A percentile compares a stretch with the other conserved stretches of the same genome.
Conservation (phyloP, 2,113 vertebrate genomes). For the Coryphaenoides rupestris region DNA sequence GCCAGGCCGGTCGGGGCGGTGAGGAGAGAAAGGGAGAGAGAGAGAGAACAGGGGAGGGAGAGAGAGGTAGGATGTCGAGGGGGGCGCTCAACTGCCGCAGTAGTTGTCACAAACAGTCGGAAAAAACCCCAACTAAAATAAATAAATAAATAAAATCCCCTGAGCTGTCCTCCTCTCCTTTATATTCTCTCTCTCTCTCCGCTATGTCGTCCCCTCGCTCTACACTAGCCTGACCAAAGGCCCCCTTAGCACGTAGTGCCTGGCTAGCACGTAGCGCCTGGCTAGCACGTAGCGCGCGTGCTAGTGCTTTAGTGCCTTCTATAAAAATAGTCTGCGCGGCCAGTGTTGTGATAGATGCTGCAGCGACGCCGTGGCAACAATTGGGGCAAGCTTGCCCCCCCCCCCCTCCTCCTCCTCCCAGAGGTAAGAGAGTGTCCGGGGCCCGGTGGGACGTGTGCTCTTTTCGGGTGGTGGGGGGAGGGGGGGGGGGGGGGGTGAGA, state of each 20-base stretch:
- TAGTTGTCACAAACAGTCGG: constrained; percentile 56
- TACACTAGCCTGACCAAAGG: not conserved
- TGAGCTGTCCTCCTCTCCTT: constrained; percentile 50
- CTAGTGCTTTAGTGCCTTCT: constrained; percentile 26
- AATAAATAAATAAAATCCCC: constrained; percentile 40
- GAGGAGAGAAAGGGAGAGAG: constrained; percentile 32
- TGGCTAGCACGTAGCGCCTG: constrained; percentile 26
- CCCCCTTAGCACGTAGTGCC: constrained; percentile 15
- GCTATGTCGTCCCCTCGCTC: constrained; percentile 37
- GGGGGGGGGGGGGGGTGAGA: constrained; percentile 47
- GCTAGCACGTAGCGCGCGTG: constrained; percentile 34
- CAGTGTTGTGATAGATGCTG: constrained; percentile 67
- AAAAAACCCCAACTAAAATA: no score
- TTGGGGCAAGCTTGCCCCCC: constrained; percentile 67
- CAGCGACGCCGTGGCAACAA: constrained; percentile 71
- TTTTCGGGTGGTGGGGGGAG: constrained; percentile 56
- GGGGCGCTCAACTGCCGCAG: constrained; percentile 48
- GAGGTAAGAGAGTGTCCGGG: constrained; percentile 47
- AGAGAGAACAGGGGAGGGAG: constrained; percentile 1
- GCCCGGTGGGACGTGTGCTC: constrained; percentile 68
- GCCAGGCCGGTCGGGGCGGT: constrained; percentile 58
- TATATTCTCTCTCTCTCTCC: constrained; percentile 49
- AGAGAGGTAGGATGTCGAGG: constrained; percentile 18
- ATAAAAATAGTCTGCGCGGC: constrained; percentile 70
- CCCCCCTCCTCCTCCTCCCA: constrained; percentile 42